Percentiles rank a stretch among this genome's conserved stretches.
phyloP scores from a whole-genome alignment of 2,888 invertebrate genomes.

The Sialis lutaria region DNA sequence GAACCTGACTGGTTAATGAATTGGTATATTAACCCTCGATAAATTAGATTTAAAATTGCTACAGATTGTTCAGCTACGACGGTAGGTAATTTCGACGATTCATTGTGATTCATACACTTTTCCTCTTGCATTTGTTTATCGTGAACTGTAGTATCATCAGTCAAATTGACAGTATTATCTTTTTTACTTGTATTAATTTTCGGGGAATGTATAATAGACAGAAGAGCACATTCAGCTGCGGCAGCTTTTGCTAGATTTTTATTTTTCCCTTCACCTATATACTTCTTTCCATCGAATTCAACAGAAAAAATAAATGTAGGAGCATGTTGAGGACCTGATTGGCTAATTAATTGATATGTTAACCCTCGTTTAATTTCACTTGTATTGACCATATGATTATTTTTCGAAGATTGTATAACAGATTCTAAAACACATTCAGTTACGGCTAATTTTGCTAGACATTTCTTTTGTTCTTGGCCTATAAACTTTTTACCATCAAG shows the following conservation, averaged over 20 bases:
- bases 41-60: constrained; percentile 69
- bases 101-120: too few species aligned
- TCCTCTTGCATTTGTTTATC: constrained; percentile 13
- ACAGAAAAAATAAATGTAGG: constrained; percentile 75
- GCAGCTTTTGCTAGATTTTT: constrained; percentile 37
- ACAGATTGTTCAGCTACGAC: constrained; percentile 40
- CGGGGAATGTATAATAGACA: constrained; percentile 39
- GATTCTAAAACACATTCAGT: constrained; percentile 35
- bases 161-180: constrained; percentile 29
- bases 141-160: constrained; percentile 29
- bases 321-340: constrained; percentile 75
- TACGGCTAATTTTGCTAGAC: constrained; percentile 34
- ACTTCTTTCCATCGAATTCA: constrained; percentile 40
- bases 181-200: constrained; percentile 18
- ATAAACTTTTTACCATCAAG: constrained; percentile 39
- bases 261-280: constrained; percentile 33
- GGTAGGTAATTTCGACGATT: constrained; percentile 16
- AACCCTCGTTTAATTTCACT: constrained; percentile 73
- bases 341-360: constrained; percentile 54
- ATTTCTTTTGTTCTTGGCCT: constrained; percentile 36
- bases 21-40: constrained; percentile 58
- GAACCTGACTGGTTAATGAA: constrained; percentile 67
- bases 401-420: constrained; percentile 37
- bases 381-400: constrained; percentile 18
- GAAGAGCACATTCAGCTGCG: constrained; percentile 34